Conservation (phyloP, 2,888 invertebrate species). For the Microctonus hyperodae region DNA sequence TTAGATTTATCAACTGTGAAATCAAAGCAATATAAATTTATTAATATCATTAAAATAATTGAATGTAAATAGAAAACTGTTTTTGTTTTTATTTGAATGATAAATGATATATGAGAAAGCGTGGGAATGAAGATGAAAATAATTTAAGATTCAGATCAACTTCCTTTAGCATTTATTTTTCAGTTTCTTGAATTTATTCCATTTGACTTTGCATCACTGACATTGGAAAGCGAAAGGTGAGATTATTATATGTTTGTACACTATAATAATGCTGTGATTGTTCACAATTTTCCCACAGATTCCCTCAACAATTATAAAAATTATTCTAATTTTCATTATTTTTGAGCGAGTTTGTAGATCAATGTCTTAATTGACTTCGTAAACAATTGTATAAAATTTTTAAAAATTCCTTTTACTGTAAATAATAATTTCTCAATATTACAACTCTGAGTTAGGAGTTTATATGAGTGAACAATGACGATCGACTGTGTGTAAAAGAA, state of each 20-base stretch:
- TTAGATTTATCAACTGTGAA: slow-evolving; percentile 71
- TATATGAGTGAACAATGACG: not conserved
- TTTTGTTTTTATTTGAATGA: not conserved
- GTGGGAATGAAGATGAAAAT: slow-evolving; percentile 13
- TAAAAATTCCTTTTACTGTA: no score
- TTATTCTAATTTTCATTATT: not conserved
- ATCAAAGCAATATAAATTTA: not conserved
- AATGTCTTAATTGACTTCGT: not conserved
- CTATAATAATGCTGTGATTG: not conserved
- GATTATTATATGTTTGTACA: not conserved
- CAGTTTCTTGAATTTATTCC: not conserved
- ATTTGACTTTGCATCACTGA: not conserved
- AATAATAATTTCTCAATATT: not conserved
- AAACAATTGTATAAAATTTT: not conserved
- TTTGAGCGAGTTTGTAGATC: not conserved
- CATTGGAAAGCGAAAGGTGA: slow-evolving; percentile 22
- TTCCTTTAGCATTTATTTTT: not conserved
- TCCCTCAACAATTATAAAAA: not conserved
- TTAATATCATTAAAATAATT: not conserved
- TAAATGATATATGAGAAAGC: not conserved
- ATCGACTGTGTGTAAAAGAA: not conserved
- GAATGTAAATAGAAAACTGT: not conserved
- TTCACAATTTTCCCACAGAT: not conserved
- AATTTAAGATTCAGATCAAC: not conserved
- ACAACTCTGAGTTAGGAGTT: not conserved